These are phyloP conservation scores for Tetramorium bicarinatum DNA, from an alignment of 2,888 invertebrate species.

Conservation along the genomic window DNA sequence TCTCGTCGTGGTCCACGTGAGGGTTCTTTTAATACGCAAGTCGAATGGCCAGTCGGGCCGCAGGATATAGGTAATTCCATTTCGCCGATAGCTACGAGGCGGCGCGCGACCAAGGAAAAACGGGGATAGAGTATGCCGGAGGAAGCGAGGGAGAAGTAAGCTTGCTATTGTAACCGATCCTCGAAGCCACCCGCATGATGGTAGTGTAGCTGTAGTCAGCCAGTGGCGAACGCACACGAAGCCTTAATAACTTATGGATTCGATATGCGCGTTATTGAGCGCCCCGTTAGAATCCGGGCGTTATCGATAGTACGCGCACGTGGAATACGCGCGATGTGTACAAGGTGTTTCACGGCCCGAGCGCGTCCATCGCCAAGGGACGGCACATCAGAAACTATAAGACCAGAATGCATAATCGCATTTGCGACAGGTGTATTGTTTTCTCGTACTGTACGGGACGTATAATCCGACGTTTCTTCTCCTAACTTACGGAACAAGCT, in stretches of 20 bases:
- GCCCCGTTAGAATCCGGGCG: conserved; percentile 82
- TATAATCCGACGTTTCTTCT: conserved; percentile 20
- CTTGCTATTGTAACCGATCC: conserved; percentile 81
- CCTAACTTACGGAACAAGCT: background rate
- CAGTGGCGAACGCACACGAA: conserved; percentile 79
- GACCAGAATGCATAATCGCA: conserved; percentile 52
- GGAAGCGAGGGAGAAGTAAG: conserved; percentile 52
- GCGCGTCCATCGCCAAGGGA: conserved; percentile 9
- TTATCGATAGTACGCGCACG: conserved; percentile 80
- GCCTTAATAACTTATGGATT: conserved; percentile 84
- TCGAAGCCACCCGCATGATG: conserved; percentile 78
- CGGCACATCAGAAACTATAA: conserved; percentile 43
- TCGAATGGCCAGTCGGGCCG: conserved; percentile 77
- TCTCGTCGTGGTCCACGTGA: conserved; percentile 59
- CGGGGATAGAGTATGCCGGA: conserved; percentile 24
- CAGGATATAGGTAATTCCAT: conserved; percentile 82
- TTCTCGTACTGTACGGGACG: conserved; percentile 12
- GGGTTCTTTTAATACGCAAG: conserved; percentile 79
- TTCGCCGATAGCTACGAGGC: conserved; percentile 70
- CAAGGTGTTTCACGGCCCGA: conserved; percentile 38
- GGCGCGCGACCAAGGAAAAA: conserved; percentile 47
- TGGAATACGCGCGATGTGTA: conserved; percentile 50
- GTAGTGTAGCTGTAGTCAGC: conserved; percentile 61
- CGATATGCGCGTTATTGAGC: conserved; percentile 82
- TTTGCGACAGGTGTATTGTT: conserved; percentile 56